Evolutionary conservation across 2,888 invertebrate genomes (phyloP).

Genomic region (Drosophila melanosoma): DNA sequence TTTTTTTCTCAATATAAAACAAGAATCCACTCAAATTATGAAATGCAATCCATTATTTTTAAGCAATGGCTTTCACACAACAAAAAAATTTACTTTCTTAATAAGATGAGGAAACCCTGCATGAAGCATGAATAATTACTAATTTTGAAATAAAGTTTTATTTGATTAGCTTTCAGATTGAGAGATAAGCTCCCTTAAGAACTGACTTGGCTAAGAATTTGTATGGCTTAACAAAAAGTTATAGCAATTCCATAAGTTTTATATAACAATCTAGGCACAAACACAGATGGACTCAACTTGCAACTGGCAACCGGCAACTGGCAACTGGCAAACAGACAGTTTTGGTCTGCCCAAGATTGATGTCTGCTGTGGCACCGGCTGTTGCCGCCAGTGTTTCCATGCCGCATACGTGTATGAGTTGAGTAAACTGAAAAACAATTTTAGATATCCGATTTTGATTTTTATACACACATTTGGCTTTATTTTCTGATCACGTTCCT

Average conservation of each 20-base stretch:
- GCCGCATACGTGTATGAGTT: conserved; percentile 12
- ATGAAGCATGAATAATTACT: too few species aligned
- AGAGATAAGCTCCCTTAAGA: neutral
- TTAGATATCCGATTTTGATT: neutral
- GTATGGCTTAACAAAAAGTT: neutral
- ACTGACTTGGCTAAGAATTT: neutral
- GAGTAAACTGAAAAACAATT: neutral
- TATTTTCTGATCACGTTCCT: neutral
- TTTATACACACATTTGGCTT: neutral
- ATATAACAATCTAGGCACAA: conserved; percentile 5
- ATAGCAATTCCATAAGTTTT: neutral
- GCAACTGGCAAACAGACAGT: neutral
- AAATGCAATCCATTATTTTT: too few species aligned
- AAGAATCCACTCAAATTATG: too few species aligned
- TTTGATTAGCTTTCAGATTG: neutral
- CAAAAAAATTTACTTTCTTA: too few species aligned
- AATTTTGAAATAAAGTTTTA: too few species aligned
- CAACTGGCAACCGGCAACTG: neutral
- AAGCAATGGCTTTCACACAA: too few species aligned
- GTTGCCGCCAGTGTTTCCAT: conserved; percentile 17
- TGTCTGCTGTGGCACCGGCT: conserved; percentile 3
- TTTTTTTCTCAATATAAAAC: too few species aligned
- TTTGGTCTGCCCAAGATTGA: conserved; percentile 16
- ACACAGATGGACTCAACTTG: conserved; percentile 7
- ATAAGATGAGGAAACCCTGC: too few species aligned